Evolutionary conservation across 1,140 invertebrate species (phyloP).

Genomic region (Holotrichia oblita): DNA sequence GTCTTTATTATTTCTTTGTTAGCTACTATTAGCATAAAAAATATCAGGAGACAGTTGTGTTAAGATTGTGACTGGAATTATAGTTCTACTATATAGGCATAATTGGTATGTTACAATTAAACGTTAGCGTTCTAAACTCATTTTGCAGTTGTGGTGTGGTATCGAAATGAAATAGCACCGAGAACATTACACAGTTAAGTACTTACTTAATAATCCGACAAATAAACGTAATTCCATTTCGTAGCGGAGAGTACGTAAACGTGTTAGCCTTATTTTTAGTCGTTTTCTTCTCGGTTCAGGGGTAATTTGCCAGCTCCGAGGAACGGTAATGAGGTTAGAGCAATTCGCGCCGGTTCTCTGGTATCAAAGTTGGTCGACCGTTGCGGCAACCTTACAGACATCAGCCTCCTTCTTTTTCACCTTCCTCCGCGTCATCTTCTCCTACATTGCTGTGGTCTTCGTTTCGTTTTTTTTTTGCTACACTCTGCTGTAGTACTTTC

Average conservation of each 20-base stretch:
- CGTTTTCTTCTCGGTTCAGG: constrained; percentile 40
- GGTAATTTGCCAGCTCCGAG: constrained; percentile 43
- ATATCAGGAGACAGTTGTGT: too few species aligned
- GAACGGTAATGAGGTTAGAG: constrained; percentile 48
- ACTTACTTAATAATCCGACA: constrained; percentile 41
- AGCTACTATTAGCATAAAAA: too few species aligned
- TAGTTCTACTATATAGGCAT: neutral
- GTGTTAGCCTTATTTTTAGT: constrained; percentile 45
- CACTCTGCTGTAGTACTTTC: neutral
- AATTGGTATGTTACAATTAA: constrained; percentile 21
- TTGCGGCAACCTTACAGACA: constrained; percentile 44
- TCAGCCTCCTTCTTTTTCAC: constrained; percentile 9
- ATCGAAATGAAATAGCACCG: constrained; percentile 24
- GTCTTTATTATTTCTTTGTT: too few species aligned
- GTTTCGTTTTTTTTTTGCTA: neutral
- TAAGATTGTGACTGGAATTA: too few species aligned
- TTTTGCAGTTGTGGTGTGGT: neutral
- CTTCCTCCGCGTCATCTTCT: constrained; percentile 10
- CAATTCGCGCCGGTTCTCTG: constrained; percentile 33
- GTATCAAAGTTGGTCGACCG: constrained; percentile 49
- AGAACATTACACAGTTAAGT: constrained; percentile 41
- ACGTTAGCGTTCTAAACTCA: neutral
- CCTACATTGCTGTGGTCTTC: neutral
- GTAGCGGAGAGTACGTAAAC: constrained; percentile 43
- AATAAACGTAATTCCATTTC: constrained; percentile 41